Evolutionary conservation across 2,113 vertebrate genomes (phyloP).

Genomic region (Trochalopteron elliotii): DNA sequence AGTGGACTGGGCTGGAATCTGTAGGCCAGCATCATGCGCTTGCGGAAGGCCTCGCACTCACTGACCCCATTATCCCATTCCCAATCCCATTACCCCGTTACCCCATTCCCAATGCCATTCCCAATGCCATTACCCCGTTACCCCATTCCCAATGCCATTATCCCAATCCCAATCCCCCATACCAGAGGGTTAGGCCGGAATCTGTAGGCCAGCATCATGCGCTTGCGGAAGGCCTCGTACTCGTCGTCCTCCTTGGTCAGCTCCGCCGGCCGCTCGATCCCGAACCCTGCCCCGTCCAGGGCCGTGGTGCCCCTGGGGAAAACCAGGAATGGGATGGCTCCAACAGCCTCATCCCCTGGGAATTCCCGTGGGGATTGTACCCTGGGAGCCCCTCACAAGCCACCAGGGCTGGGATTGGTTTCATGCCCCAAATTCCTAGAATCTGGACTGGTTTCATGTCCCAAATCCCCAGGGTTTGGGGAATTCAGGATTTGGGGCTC

Average conservation of each 20-base stretch:
- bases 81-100: background rate
- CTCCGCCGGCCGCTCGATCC: constrained; percentile 89
- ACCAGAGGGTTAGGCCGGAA: background rate
- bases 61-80: no score
- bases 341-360: no score
- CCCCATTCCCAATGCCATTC: background rate
- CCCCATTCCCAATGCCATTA: background rate
- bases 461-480: no score
- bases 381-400: no score
- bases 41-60: no score
- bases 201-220: no score
- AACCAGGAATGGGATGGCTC: background rate
- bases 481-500: background rate
- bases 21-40: no score
- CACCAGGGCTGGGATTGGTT: no score
- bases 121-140: background rate
- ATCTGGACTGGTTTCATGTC: no score
- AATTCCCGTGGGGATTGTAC: no score
- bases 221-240: constrained; percentile 91
- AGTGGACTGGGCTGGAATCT: no score
- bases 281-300: constrained; percentile 90
- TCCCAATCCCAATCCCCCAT: background rate
- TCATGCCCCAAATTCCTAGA: no score
- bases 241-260: constrained; percentile 89
- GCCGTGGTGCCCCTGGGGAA: constrained; percentile 82